phyloP scores from a whole-genome alignment of 2,888 invertebrate genomes.

The Opisthograptis luteolata region DNA sequence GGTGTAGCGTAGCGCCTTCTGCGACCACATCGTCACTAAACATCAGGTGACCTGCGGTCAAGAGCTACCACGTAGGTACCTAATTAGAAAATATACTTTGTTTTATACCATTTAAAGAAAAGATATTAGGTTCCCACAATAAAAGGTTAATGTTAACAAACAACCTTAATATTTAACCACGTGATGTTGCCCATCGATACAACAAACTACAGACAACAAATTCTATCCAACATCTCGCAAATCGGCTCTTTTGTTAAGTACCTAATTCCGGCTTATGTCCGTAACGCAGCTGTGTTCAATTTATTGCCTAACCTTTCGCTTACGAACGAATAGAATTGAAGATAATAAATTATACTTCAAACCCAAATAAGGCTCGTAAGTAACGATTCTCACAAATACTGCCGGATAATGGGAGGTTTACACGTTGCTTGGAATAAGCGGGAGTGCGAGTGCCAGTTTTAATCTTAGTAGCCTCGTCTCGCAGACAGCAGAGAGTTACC shows the following conservation, averaged over 20 bases:
- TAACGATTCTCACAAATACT: constrained; percentile 71
- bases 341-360: constrained; percentile 83
- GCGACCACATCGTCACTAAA: too few species aligned
- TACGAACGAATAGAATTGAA: constrained; percentile 74
- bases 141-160: constrained; percentile 1
- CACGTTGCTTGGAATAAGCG: too few species aligned
- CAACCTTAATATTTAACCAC: not conserved
- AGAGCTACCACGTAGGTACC: too few species aligned
- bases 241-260: constrained; percentile 75
- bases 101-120: too few species aligned
- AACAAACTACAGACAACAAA: constrained; percentile 30
- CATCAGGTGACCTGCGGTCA: too few species aligned
- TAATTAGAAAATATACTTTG: too few species aligned
- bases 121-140: too few species aligned
- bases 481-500: too few species aligned
- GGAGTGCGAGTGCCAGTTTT: too few species aligned
- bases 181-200: constrained; percentile 11
- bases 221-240: constrained; percentile 59
- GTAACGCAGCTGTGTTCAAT: constrained; percentile 77
- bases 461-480: too few species aligned
- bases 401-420: too few species aligned
- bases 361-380: constrained; percentile 79
- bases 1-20: too few species aligned
- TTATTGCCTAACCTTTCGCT: constrained; percentile 81
- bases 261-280: constrained; percentile 78